Evolutionary conservation across 2,113 vertebrate genomes (phyloP).

Genomic region (Xiphorhynchus elegans): DNA sequence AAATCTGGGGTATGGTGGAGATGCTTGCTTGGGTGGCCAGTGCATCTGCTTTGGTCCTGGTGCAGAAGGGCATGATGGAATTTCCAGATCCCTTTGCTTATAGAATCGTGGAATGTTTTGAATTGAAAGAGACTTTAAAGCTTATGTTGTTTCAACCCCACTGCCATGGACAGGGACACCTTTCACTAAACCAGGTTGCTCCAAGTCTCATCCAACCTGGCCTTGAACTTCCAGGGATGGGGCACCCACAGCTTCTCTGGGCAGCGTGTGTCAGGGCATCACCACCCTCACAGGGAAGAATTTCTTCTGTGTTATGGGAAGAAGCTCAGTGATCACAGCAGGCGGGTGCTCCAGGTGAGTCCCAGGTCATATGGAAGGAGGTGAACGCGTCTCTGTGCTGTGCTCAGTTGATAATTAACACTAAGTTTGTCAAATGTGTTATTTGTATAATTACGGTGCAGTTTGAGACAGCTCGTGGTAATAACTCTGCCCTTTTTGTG

Average conservation of each 20-base stretch:
- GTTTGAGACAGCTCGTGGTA: conserved; percentile 1
- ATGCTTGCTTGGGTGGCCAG: accelerated
- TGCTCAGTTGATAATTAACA: not conserved
- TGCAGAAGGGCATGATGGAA: accelerated
- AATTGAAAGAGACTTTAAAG: no score
- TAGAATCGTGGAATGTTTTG: not conserved
- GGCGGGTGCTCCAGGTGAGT: not conserved
- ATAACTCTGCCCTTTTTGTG: not conserved
- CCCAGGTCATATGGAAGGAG: not conserved
- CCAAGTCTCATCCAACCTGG: accelerated
- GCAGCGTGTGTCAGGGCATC: not conserved
- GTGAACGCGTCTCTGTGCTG: not conserved
- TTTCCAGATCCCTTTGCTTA: not conserved
- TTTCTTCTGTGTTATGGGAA: accelerated
- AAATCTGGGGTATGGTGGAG: not conserved
- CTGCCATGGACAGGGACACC: not conserved
- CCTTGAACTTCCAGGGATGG: not conserved
- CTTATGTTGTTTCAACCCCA: not conserved
- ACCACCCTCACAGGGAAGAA: not conserved
- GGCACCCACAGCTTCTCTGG: not conserved
- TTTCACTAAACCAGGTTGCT: not conserved
- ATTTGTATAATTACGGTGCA: not conserved
- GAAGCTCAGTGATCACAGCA: not conserved
- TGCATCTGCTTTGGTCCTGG: not conserved
- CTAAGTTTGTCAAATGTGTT: not conserved